Conservation (phyloP, 2,888 invertebrate species). For the Melikaiella ostensackeni region DNA sequence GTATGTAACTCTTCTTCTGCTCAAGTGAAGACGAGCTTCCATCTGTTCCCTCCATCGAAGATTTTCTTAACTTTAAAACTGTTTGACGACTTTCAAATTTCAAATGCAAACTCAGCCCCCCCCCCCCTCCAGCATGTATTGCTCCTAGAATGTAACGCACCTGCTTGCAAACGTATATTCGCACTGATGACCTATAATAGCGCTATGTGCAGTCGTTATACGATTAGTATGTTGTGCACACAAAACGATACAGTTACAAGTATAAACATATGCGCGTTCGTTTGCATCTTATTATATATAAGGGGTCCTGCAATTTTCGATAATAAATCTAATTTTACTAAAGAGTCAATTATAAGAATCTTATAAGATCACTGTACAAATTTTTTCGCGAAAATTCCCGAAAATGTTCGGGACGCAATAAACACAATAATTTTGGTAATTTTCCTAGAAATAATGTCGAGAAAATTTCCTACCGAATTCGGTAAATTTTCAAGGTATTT, state of each 20-base stretch:
- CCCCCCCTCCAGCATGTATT: not conserved
- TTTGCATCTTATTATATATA: not conserved
- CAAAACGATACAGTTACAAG: conserved; percentile 64
- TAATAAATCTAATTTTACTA: not conserved
- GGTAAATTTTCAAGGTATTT: no score
- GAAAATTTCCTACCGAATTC: no score
- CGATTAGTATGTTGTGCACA: conserved; percentile 66
- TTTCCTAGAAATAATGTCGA: no score
- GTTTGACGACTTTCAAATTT: conserved; percentile 38
- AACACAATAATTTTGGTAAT: no score
- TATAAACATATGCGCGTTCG: conserved; percentile 11
- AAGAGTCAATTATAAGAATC: not conserved
- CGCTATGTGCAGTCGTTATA: conserved; percentile 60
- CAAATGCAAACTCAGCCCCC: conserved; percentile 21
- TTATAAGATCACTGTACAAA: no score
- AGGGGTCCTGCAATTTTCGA: not conserved
- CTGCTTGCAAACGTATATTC: conserved; percentile 14
- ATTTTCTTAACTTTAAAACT: conserved; percentile 5
- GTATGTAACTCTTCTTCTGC: not conserved
- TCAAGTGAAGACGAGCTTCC: not conserved
- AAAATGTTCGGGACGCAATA: no score
- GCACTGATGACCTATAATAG: conserved; percentile 24
- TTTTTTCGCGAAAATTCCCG: no score
- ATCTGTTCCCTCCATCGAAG: not conserved
- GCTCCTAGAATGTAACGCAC: conserved; percentile 18